Base-by-base conservation (phyloP, 2,888 invertebrate species). In the Uropetala carovei region DNA sequence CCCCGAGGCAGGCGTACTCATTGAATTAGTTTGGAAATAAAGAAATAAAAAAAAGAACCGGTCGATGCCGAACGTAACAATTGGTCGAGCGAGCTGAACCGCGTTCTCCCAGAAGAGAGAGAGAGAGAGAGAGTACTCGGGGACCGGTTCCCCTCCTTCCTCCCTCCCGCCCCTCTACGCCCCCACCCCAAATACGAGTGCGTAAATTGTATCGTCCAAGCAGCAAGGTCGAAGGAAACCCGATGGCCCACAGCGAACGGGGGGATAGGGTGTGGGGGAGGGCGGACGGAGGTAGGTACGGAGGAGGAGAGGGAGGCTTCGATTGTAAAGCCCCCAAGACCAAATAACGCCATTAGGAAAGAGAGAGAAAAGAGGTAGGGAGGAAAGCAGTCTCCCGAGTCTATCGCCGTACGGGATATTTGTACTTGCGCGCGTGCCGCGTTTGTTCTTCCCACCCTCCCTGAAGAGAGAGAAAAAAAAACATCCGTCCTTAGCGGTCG, bases 221-320 rank as follows among this genome's bases (percentile, higher is more conserved):
- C 64, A 43, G 89, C 89, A 89, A 89, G 89, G 89, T 43, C 89
- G 89, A 89, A 89, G 75, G 89, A 64, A 64, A 30, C 89, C 43
- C 89, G 64, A 64, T 68, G 89, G 64, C 89, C 89, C 27, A 43
- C 64, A 43, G 68, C 64, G 86, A 18, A 60, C 11, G 59, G n/a
- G 60, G 22, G 60, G 27, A 60, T 16, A 18, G 30, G 14, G 60
- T 60, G n/a, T n/a, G n/a, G n/a, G n/a, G n/a, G 64, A 27, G 86
- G 18, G 59, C 10, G 58, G n/a, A 30, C 58, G 60, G 27, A 60
- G 60, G 16, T 7, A 5, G 60, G 86, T n/a, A 68, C 9, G 68
- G 68, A 8, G 68, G 75, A 27, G 75, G 75, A 75, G 43, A 43
- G 56, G 18, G 43, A 10, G 60, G 64, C 16, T 43, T 60, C 59